A percentile compares a stretch with the other conserved stretches of the same genome.
phyloP scores from a whole-genome alignment of 2,797 vertebrate genomes.

The Columba guinea region DNA sequence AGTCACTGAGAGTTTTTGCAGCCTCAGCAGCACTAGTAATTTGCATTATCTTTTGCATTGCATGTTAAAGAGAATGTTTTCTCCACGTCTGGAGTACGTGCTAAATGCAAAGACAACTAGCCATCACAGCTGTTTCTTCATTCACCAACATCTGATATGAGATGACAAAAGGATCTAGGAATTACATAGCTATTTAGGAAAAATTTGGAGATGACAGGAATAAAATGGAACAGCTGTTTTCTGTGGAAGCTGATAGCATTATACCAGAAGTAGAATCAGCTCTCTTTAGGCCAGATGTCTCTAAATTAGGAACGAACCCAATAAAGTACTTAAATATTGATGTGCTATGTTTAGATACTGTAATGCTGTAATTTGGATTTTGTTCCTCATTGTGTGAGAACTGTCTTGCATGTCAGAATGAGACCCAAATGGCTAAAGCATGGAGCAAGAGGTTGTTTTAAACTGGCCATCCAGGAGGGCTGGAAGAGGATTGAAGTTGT shows the following conservation, averaged over 20 bases:
- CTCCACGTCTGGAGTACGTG: not conserved
- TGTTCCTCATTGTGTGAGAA: not conserved
- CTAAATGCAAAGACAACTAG: not conserved
- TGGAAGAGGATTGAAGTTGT: not conserved
- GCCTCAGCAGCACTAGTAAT: not conserved
- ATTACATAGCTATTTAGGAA: not conserved
- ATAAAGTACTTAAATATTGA: slow-evolving; percentile 7
- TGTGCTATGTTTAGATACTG: not conserved
- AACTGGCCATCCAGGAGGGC: not conserved
- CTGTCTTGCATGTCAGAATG: not conserved
- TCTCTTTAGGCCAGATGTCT: slow-evolving; percentile 4
- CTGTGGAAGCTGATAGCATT: not conserved
- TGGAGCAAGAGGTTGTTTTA: not conserved
- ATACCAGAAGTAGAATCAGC: not conserved
- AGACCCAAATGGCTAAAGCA: not conserved
- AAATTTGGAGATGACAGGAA: not conserved
- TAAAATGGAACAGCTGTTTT: slow-evolving; percentile 14
- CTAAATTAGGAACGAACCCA: slow-evolving; percentile 13
- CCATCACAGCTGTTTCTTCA: slow-evolving; percentile 4
- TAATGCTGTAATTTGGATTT: not conserved
- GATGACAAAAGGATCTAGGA: slow-evolving; percentile 6
- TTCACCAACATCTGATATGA: not conserved
- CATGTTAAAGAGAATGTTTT: not conserved
- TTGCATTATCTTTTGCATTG: not conserved
- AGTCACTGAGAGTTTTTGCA: not conserved